A percentile compares a stretch with the other conserved stretches of the same genome.
Conservation (phyloP, 1,140 invertebrate genomes). For the Danaus plexippus region DNA sequence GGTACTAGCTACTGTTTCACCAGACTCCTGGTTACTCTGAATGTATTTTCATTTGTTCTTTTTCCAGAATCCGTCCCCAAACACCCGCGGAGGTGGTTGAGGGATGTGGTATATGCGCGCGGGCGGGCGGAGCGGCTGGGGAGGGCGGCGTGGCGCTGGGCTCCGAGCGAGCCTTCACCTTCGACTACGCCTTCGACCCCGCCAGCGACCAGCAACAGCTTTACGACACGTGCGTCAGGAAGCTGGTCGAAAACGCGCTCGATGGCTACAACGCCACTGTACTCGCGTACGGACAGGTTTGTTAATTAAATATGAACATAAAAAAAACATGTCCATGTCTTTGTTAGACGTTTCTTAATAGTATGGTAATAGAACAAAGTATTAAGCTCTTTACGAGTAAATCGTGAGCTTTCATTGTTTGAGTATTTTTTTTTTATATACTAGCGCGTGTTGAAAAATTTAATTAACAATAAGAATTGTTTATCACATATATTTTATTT, state of each 20-base stretch:
- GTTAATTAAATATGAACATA: constrained; percentile 14
- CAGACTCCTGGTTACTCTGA: too few species aligned
- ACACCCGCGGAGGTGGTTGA: constrained; percentile 93
- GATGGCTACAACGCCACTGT: constrained; percentile 96
- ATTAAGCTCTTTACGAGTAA: too few species aligned
- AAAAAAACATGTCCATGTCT: too few species aligned
- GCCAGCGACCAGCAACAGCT: constrained; percentile 80
- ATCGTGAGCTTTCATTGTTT: too few species aligned
- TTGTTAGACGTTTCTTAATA: not conserved
- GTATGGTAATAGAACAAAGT: too few species aligned
- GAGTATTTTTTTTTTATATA: too few species aligned
- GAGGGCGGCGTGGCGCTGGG: constrained; percentile 82
- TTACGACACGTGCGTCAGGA: constrained; percentile 88
- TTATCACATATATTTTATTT: too few species aligned
- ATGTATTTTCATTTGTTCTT: not conserved
- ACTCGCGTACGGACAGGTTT: constrained; percentile 93
- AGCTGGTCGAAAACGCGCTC: constrained; percentile 89
- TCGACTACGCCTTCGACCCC: constrained; percentile 95
- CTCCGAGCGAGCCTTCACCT: constrained; percentile 96
- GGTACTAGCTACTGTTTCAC: too few species aligned
- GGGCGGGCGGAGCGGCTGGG: constrained; percentile 71
- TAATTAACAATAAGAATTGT: too few species aligned
- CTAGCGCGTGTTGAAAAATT: too few species aligned
- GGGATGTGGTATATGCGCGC: constrained; percentile 94
- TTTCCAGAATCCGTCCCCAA: constrained; percentile 92